Conservation (phyloP, 2,888 invertebrate species). For the Tridacna crocea region DNA sequence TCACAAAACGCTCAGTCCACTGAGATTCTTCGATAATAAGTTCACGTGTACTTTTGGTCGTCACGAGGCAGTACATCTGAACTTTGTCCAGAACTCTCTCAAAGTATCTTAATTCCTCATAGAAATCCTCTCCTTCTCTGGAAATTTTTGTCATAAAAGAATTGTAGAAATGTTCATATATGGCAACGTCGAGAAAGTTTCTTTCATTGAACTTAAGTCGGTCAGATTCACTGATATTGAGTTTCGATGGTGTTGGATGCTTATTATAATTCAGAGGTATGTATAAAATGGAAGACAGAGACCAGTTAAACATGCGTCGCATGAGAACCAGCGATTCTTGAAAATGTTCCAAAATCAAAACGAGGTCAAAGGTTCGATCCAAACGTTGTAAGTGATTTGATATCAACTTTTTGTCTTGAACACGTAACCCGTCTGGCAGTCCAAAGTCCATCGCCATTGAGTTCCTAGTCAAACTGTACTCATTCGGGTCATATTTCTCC, state of each 20-base stretch:
- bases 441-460: conserved; percentile 59
- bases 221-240: conserved; percentile 41
- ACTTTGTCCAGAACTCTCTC: conserved; percentile 28
- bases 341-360: conserved; percentile 52
- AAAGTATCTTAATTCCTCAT: conserved; percentile 54
- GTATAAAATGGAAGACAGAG: conserved; percentile 41
- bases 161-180: conserved; percentile 50
- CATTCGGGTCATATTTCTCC: conserved; percentile 50
- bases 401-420: conserved; percentile 31
- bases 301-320: conserved; percentile 45
- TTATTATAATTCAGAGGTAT: conserved; percentile 52
- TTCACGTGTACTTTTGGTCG: not conserved
- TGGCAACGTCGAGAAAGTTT: conserved; percentile 52
- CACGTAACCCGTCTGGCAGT: conserved; percentile 49
- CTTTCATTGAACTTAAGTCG: conserved; percentile 45
- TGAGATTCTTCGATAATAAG: conserved; percentile 34
- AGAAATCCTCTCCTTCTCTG: conserved; percentile 34
- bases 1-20: conserved; percentile 46
- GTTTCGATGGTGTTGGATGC: conserved; percentile 24
- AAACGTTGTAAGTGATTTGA: conserved; percentile 34
- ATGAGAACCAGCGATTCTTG: conserved; percentile 52
- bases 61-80: conserved; percentile 32
- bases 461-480: conserved; percentile 55
- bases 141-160: conserved; percentile 35
- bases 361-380: conserved; percentile 40